Conservation (phyloP, 2,888 invertebrate species). For the Chaitophorus viminalis region DNA sequence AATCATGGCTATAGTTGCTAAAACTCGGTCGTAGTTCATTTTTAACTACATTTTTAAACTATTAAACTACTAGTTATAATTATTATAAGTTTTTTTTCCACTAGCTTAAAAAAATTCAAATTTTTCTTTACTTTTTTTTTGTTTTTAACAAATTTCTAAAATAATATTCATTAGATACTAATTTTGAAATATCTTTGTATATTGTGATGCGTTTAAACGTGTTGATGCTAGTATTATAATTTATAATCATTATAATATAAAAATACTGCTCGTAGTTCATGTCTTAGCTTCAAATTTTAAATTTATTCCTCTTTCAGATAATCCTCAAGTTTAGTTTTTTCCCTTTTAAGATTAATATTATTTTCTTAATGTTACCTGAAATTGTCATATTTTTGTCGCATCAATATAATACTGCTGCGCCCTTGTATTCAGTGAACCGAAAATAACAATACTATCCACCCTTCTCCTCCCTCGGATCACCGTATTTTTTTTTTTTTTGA, state of each 20-base stretch:
- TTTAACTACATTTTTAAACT: background rate
- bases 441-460: background rate
- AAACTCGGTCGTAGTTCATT: background rate
- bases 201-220: too few species aligned
- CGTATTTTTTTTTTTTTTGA: background rate
- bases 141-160: too few species aligned
- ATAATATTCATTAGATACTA: too few species aligned
- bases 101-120: background rate
- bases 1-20: background rate
- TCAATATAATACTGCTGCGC: background rate
- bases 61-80: background rate
- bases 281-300: background rate
- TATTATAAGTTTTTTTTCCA: background rate
- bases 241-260: too few species aligned
- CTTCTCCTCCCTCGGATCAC: background rate
- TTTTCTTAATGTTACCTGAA: background rate
- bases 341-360: background rate
- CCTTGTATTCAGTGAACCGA: conserved; percentile 15
- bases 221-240: too few species aligned
- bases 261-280: too few species aligned
- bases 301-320: background rate
- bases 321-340: background rate
- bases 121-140: background rate
- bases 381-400: background rate
- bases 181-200: too few species aligned